These are phyloP conservation scores for Luperina testacea DNA, from an alignment of 2,888 invertebrate species.

Conservation along the genomic window DNA sequence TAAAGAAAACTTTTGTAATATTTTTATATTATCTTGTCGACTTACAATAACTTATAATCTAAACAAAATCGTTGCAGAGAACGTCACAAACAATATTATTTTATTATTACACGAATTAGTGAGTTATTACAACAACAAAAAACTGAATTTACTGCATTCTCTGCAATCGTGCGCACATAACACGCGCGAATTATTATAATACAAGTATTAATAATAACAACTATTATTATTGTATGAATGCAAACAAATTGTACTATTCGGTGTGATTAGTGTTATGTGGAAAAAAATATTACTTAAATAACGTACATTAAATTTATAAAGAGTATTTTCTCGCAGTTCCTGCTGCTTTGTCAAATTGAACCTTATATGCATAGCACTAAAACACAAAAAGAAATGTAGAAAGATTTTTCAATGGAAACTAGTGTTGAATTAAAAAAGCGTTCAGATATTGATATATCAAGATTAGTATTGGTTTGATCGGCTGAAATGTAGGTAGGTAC, in stretches of 20 bases:
- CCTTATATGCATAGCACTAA: constrained; percentile 58
- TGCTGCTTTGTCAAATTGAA: constrained; percentile 66
- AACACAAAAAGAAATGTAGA: constrained; percentile 48
- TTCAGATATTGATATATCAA: constrained; percentile 57
- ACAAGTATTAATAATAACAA: constrained; percentile 64
- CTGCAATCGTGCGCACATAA: constrained; percentile 51
- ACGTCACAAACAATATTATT: constrained; percentile 49
- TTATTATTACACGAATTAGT: constrained; percentile 58
- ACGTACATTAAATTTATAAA: constrained; percentile 54
- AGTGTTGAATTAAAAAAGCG: constrained; percentile 35
- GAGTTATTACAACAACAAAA: constrained; percentile 44
- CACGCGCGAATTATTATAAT: constrained; percentile 60
- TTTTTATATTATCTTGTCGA: constrained; percentile 26
- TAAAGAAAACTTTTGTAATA: not conserved
- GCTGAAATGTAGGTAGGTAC: not conserved
- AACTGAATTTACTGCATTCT: constrained; percentile 57
- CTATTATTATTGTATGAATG: constrained; percentile 71
- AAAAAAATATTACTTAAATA: constrained; percentile 58
- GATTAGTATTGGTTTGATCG: constrained; percentile 23
- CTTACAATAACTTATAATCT: constrained; percentile 43
- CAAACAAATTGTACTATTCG: constrained; percentile 82
- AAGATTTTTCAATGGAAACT: constrained; percentile 46
- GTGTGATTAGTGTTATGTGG: constrained; percentile 68
- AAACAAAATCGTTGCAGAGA: constrained; percentile 51
- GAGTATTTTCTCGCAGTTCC: constrained; percentile 67